Evolutionary conservation across 2,888 invertebrate species (phyloP).

Genomic region (Xylota segnis): DNA sequence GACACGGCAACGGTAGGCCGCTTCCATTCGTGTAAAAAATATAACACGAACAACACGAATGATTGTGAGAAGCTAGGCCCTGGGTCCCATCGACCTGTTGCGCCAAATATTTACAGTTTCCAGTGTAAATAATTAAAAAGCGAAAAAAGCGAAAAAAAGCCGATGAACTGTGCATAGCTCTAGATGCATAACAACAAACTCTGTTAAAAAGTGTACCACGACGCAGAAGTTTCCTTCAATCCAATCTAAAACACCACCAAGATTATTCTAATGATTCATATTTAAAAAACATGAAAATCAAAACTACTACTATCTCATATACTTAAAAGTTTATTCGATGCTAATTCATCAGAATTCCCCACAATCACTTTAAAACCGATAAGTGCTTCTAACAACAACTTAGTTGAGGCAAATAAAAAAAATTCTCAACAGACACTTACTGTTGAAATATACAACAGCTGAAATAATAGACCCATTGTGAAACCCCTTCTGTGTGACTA

Average conservation of each 20-base stretch:
- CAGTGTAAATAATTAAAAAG: too few species aligned
- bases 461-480: conserved; percentile 17
- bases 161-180: too few species aligned
- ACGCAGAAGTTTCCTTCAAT: not conserved
- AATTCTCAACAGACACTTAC: conserved; percentile 15
- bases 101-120: too few species aligned
- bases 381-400: conserved; percentile 7
- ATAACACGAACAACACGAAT: too few species aligned
- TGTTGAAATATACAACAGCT: conserved; percentile 11
- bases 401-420: conserved; percentile 14
- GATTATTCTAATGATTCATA: not conserved
- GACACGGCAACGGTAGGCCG: too few species aligned
- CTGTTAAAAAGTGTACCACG: not conserved
- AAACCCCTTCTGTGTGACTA: not conserved
- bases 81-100: too few species aligned
- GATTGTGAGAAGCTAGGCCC: too few species aligned
- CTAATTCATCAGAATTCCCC: not conserved
- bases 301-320: not conserved
- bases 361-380: not conserved
- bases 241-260: not conserved
- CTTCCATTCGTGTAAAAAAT: too few species aligned
- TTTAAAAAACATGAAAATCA: not conserved
- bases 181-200: not conserved
- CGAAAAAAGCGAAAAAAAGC: too few species aligned
- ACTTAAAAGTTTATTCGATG: not conserved